These are phyloP conservation scores for Nettapus auritus DNA, from an alignment of 2,113 vertebrate species.

Conservation along the genomic window DNA sequence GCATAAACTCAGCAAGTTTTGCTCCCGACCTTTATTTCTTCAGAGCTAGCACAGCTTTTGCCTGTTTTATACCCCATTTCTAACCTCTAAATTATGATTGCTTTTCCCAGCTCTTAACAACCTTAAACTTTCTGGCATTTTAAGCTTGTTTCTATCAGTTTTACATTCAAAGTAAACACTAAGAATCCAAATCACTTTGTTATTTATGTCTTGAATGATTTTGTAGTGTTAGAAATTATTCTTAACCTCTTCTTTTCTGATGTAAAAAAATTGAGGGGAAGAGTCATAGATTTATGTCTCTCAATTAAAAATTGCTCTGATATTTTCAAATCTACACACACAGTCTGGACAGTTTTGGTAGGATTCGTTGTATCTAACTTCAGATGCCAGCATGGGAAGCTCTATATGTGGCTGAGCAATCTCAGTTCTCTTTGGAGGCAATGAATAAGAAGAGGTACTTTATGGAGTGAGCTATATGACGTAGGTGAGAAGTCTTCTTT, in stretches of 20 bases:
- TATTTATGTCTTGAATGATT: background rate
- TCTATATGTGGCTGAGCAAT: background rate
- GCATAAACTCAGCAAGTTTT: background rate
- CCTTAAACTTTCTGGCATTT: background rate
- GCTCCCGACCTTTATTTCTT: background rate
- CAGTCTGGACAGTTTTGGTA: background rate
- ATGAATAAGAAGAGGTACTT: background rate
- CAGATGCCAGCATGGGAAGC: background rate
- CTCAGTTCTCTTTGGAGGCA: background rate
- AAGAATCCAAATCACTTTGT: background rate
- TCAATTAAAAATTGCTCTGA: background rate
- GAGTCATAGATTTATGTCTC: background rate
- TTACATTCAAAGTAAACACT: background rate
- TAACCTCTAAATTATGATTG: background rate
- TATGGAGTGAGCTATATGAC: background rate
- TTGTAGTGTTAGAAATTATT: background rate
- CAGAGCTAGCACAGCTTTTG: background rate
- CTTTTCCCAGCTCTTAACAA: background rate
- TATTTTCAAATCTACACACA: background rate
- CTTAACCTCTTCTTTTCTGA: background rate
- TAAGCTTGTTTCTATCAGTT: background rate
- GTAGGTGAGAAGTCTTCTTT: background rate
- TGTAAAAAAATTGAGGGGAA: background rate
- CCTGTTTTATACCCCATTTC: background rate
- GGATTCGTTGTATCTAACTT: background rate